Conservation (phyloP, 1,140 invertebrate genomes). For the Zophobas atratus region DNA sequence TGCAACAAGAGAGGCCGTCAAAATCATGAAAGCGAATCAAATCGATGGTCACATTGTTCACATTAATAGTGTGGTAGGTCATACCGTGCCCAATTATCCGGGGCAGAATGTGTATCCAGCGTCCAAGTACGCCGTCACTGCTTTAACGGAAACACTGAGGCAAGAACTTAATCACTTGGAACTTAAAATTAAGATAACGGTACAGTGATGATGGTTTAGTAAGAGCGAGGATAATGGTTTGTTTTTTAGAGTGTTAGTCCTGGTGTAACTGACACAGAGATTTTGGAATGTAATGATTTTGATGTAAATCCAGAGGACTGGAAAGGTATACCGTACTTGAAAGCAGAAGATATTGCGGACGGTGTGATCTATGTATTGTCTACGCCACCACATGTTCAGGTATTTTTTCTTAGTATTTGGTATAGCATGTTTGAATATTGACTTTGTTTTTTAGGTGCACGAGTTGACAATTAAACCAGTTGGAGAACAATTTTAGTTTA, state of each 20-base stretch:
- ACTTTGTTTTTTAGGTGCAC: constrained; percentile 32
- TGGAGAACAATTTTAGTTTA: constrained; percentile 42
- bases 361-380: constrained; percentile 69
- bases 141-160: constrained; percentile 74
- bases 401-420: neutral
- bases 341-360: constrained; percentile 70
- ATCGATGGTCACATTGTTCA: constrained; percentile 59
- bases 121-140: constrained; percentile 74
- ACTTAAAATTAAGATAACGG: constrained; percentile 69
- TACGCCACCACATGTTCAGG: constrained; percentile 70
- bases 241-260: constrained; percentile 54
- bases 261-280: constrained; percentile 49
- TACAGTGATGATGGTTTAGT: constrained; percentile 49
- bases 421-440: neutral
- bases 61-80: constrained; percentile 72
- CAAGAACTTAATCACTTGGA: constrained; percentile 68
- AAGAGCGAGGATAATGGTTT: neutral
- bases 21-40: constrained; percentile 70
- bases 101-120: constrained; percentile 72
- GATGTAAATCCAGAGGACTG: neutral
- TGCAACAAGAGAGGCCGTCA: constrained; percentile 73
- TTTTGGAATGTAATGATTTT: neutral
- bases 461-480: constrained; percentile 50
- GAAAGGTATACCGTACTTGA: constrained; percentile 65
- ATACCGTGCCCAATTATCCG: constrained; percentile 61